Base-by-base conservation (phyloP, 2,888 invertebrate species). In the Teleogryllus oceanicus region DNA sequence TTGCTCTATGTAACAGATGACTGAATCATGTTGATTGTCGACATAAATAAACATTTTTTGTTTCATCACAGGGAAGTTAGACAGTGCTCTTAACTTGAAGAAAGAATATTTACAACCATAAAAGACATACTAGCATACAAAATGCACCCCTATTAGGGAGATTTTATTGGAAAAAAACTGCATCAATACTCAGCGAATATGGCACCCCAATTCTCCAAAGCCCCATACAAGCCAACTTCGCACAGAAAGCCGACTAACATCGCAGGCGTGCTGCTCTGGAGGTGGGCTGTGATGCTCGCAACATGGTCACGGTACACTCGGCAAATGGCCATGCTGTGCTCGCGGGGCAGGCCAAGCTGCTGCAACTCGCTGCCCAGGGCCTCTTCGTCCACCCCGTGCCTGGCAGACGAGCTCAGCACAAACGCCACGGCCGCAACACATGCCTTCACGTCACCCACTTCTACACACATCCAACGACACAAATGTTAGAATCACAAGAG, bases 281-380 rank as follows among this genome's bases (percentile, higher is more conserved):
- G 86, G 82, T 87, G 87, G 77, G 87, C 86, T 3, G 88, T 85
- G 77, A 92, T 88, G 77, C 86, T 86, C 0, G 85, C 83, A 49
- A 86, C 87, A 83, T 90, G 86, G 79, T 90, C 90, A 11, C 89
- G 88, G 79, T 91, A 88, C 24, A 92, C 88, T 77, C 89, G 88
- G 83, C 90, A 90, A 82, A 93, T 86, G 10, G 90, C 89, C 2
- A 89, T 88, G 75, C 92, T 90, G 85, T 93, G 93, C 82, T 92
- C 94, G 85, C 92, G 90, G 2, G 94, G 95, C 80, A 95, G 87
- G n/a, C 95, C 95, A 76, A 96, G 88, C 86, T 95, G 94, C 85
- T 95, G 94, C 74, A 96, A 88, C 87, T 95, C 95, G 84, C 91
- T 92, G 74, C 90, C 89, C 80, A 94, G 89, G 76, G 92, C 90